Percentiles rank a stretch among this genome's conserved stretches.
Evolutionary conservation across 2,888 invertebrate genomes (phyloP).

Genomic region (Cheilosia vernalis): DNA sequence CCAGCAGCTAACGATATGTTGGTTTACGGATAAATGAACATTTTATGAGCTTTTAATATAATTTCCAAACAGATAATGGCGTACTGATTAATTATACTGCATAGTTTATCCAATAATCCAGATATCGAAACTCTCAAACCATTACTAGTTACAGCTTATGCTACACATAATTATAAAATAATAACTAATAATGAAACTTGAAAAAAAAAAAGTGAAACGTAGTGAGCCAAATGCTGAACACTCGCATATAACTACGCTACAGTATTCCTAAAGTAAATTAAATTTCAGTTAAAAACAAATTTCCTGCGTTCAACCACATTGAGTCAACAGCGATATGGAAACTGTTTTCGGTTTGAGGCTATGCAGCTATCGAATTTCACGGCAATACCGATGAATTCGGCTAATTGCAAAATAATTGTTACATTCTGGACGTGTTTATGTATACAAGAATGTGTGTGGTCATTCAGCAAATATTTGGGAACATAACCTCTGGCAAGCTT

Average conservation of each 20-base stretch:
- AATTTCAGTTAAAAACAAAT: slow-evolving; percentile 30
- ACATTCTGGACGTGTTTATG: background rate
- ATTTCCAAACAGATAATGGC: slow-evolving; percentile 18
- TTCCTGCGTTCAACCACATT: background rate
- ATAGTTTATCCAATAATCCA: slow-evolving; percentile 29
- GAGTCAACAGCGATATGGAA: slow-evolving; percentile 23
- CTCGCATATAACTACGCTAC: background rate
- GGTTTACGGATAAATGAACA: slow-evolving; percentile 5
- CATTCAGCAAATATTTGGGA: background rate
- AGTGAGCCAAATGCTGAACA: background rate
- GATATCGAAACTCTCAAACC: slow-evolving; percentile 4
- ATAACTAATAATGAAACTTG: slow-evolving; percentile 30
- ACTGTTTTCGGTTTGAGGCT: slow-evolving; percentile 27
- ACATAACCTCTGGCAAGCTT: background rate
- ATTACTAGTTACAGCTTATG: slow-evolving; percentile 44
- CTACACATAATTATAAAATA: slow-evolving; percentile 22
- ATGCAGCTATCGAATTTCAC: slow-evolving; percentile 33
- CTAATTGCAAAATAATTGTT: slow-evolving; percentile 55
- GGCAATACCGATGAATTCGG: slow-evolving; percentile 25
- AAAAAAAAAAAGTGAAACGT: background rate
- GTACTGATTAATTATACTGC: slow-evolving; percentile 40
- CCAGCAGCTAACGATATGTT: background rate
- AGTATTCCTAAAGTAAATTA: slow-evolving; percentile 29
- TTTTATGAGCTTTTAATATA: slow-evolving; percentile 4
- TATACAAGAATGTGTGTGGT: background rate